A percentile compares a stretch with the other conserved stretches of the same genome.
These are phyloP conservation scores for Oxyura jamaicensis DNA, from an alignment of 2,113 vertebrate genomes.

Conservation along the genomic window DNA sequence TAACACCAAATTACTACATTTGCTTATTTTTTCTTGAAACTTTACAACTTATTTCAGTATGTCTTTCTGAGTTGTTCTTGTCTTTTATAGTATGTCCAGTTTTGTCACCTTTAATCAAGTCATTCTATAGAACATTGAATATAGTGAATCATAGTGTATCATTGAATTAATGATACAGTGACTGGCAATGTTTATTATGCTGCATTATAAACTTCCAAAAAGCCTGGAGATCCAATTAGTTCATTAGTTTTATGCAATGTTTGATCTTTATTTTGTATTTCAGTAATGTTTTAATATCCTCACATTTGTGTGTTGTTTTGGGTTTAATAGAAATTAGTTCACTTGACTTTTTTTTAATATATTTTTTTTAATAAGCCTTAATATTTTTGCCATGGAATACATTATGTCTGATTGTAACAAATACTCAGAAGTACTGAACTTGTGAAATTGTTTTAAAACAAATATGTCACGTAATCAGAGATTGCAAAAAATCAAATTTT, in stretches of 20 bases:
- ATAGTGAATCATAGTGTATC: neutral
- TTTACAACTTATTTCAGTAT: constrained; percentile 16
- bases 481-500: neutral
- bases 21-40: constrained; percentile 7
- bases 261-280: constrained; percentile 22
- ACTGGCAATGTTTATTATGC: constrained; percentile 59
- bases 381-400: constrained; percentile 16
- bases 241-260: constrained; percentile 46
- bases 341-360: neutral
- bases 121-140: constrained; percentile 62
- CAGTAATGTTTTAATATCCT: neutral
- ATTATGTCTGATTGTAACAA: neutral
- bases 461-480: neutral
- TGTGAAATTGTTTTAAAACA: constrained; percentile 15
- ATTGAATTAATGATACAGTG: constrained; percentile 29
- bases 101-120: constrained; percentile 27
- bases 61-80: constrained; percentile 37
- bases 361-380: neutral
- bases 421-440: neutral
- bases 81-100: constrained; percentile 38
- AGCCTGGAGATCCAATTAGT: constrained; percentile 43
- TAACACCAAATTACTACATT: constrained; percentile 18
- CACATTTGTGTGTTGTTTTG: neutral
- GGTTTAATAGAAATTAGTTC: neutral
- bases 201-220: constrained; percentile 63